Base-by-base conservation (phyloP, 2,113 vertebrate species). In the Climacteris rufus region DNA sequence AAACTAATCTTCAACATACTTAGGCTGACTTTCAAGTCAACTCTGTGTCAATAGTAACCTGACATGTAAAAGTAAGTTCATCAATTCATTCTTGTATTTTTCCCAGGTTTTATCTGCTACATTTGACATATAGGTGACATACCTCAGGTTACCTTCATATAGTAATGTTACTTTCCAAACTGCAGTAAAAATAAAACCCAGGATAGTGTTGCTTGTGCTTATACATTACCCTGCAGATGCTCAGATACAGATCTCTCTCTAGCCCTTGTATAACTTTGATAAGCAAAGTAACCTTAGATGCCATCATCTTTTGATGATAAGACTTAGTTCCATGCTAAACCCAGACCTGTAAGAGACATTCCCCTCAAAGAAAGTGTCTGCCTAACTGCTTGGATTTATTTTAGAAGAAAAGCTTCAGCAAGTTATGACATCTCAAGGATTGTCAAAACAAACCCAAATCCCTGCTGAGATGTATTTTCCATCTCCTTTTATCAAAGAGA, bases 361-460 rank as follows among this genome's bases (percentile, higher is more conserved):
- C 22, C 13, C 28, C 45, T 40, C 17, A 72, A 66, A 88, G 24
- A 80, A 75, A 87, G 37, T 7, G 3, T 15, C 59, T 81, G 49
- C 59, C 37, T 63, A 86, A 66, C 53, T 63, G 90, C 50, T 39
- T 45, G 64, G 24, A 61, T 88, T 65, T 86, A 74, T 85, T 89
- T 85, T 45, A 88, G 64, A 77, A 79, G 13, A 72, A 87, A 85
- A 95, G 84, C 82, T 13, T 63, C 71, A 54, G 49, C 56, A 93
- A 94, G 76, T 93, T 91, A 89, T n/a, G 59, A 91, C 78, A 93
- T 88, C 31, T 75, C 77, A 83, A 89, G 61, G 21, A 72, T 4
- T 90, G 84, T 72, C 68, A 94, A 94, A 84, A 65, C 39, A 94
- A 91, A 92, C 21, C 35, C 35, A 91, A 80, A 35, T 80, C 65